Evolutionary conservation across 2,797 vertebrate species (phyloP), one percentile per base, ranked within the genome.

Genomic region (Buceros bicornis): DNA sequence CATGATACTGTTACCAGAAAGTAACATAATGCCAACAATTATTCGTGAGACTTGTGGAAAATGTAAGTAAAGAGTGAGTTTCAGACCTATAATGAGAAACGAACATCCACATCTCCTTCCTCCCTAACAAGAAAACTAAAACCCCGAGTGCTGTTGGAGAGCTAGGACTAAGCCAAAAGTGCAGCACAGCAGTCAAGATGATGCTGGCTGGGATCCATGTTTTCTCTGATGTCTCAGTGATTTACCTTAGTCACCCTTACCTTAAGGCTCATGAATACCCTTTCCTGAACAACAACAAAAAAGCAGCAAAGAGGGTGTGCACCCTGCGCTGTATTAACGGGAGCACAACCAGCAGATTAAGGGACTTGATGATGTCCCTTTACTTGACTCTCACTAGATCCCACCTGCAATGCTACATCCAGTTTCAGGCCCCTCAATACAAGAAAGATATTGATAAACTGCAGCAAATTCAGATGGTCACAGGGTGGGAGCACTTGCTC

Each of bases 351-450:
- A 62, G 53, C 29, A 93, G 57, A n/a, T 6, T 12, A 22, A 6
- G 1, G n/a, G 6, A 40, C 80, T 33, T 3, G 22, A 47, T 18
- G 10, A 31, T 45, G 13, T 73, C 25, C 80, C 40, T 71, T 29
- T 18, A 62, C 10, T 6, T 31, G 15, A 74, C 3, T 1, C 45
- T 74, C 35, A 22, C 11, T 18, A 83, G 51, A 74, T 18, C 15
- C 51, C 7, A 45, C 8, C 15, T 29, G 43, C 25, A 66, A 31
- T 3, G 43, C 20, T 3, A 40, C 28, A 45, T 10, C 24, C 10
- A 28, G 28, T 53, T 40, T 47, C 3, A 3, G 6, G 29, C 5
- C 10, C 21, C 8, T 10, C 21, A 15, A 0, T 14, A 43, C 8
- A 60, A 56, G 31, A 37, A 56, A 87, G 22, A 37, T 3, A 33